Base-by-base conservation (phyloP, 1,140 invertebrate genomes). In the Drosophila setifemur region DNA sequence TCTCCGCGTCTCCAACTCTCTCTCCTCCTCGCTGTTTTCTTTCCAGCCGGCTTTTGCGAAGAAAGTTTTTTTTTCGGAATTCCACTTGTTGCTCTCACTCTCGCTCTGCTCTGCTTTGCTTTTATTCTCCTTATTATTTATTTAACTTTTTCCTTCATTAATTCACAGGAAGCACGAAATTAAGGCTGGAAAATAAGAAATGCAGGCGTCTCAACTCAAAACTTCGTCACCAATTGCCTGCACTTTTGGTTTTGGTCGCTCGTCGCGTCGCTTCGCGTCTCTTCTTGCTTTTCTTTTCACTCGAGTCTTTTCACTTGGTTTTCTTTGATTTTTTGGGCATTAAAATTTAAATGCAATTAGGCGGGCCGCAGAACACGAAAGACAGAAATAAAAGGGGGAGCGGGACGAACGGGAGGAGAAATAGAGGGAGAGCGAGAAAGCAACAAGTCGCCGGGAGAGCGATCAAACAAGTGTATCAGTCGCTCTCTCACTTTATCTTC, bases 111-210 rank as follows among this genome's bases (percentile, higher is more conserved):
- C n/a, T n/a, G n/a, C n/a, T n/a, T n/a, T n/a, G 29, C 47, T 70
- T 48, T 63, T 33, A 33, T 33, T 11, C n/a, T 33, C 9, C 31
- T n/a, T 33, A 8, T 11, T 12, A 4, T 31, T 11, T 31, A 23
- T 47, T 31, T 40, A n/a, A n/a, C n/a, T 39, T 39, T 37, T 25
- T 61, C 55, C 16, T 50, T 63, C 49, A 47, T 73, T 67, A 64
- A 48, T 63, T 71, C 57, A 85, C 81, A 85, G 81, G 81, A 85
- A 85, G 68, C 75, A 73, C 75, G 57, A 75, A 85, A 85, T 85
- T 85, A 85, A 86, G 67, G 53, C 81, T 40, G 23, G n/a, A n/a
- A n/a, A 49, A 40, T 28, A 44, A 29, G 50, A 54, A 55, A 78
- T 85, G 73, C 79, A 83, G 63, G 73, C 78, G 55, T 50, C 40